Evolutionary conservation across 37 sponge, comb jelly and placozoan genomes (phyloP).

Genomic region (Halichondria panicea): DNA sequence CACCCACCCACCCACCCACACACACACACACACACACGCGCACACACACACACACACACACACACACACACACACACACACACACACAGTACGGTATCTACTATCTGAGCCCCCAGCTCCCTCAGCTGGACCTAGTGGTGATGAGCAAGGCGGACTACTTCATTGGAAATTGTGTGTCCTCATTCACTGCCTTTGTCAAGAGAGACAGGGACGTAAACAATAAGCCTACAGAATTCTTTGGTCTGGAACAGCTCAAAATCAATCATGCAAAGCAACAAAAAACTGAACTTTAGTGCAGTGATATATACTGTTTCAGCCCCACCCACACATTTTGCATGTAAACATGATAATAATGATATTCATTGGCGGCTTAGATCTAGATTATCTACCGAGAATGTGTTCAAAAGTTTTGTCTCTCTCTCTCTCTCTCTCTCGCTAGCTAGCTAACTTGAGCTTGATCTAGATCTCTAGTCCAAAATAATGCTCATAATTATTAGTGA

Average conservation of each 20-base stretch:
- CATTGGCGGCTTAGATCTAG: no score
- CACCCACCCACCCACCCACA: no score
- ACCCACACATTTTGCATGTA: not conserved
- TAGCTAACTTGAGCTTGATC: no score
- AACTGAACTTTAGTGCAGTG: conserved; percentile 11
- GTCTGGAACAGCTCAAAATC: conserved; percentile 20
- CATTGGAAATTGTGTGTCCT: conserved; percentile 87
- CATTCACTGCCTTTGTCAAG: conserved; percentile 86
- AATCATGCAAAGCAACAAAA: not conserved
- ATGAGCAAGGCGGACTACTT: conserved; percentile 68
- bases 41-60: no score
- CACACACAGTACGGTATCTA: conserved; percentile 45
- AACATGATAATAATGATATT: not conserved
- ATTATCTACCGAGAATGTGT: no score
- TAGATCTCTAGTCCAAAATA: no score
- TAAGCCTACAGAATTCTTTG: conserved; percentile 59
- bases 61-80: no score
- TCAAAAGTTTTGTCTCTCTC: no score
- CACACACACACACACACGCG: no score
- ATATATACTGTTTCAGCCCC: not conserved
- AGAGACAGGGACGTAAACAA: conserved; percentile 61
- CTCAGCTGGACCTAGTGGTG: conserved; percentile 72
- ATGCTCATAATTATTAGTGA: no score
- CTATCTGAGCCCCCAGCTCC: conserved; percentile 41
- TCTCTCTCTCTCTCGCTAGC: no score